Conservation (phyloP, 1,140 invertebrate genomes). For the Zaprionus kolodkinae region DNA sequence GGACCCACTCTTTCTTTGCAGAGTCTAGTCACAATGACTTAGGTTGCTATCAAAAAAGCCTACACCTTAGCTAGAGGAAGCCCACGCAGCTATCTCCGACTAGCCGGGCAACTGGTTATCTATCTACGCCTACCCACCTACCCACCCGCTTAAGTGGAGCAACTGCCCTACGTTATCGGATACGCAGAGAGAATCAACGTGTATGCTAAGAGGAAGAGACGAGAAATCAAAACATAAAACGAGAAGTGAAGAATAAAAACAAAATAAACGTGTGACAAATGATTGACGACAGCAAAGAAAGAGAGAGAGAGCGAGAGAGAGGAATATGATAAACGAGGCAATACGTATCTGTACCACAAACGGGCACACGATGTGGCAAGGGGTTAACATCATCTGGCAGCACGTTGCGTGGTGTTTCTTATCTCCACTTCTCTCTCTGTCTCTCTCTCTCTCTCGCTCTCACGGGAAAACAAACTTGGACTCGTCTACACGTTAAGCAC, state of each 20-base stretch:
- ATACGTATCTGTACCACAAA: conserved; percentile 24
- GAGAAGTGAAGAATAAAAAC: conserved; percentile 19
- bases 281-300: conserved; percentile 64
- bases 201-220: conserved; percentile 29
- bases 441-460: conserved; percentile 8
- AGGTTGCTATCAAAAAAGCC: conserved; percentile 57
- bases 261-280: conserved; percentile 66
- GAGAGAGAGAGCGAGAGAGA: conserved; percentile 9
- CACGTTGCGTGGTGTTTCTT: conserved; percentile 42
- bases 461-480: conserved; percentile 52
- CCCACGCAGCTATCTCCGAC: conserved; percentile 56
- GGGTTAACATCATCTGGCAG: conserved; percentile 60
- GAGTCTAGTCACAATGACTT: conserved; percentile 44
- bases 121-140: conserved; percentile 61
- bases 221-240: conserved; percentile 35
- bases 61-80: conserved; percentile 55
- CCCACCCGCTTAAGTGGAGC: conserved; percentile 53
- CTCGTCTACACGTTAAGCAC: conserved; percentile 25
- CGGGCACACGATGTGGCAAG: conserved; percentile 46
- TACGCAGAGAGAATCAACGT: conserved; percentile 26
- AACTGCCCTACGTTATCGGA: conserved; percentile 71
- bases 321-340: conserved; percentile 64
- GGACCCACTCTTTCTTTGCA: conserved; percentile 38
- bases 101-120: conserved; percentile 43
- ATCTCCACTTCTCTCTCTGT: conserved; percentile 43